Base-by-base conservation (phyloP, 2,113 vertebrate species). In the Psilopsiagon aurifrons region DNA sequence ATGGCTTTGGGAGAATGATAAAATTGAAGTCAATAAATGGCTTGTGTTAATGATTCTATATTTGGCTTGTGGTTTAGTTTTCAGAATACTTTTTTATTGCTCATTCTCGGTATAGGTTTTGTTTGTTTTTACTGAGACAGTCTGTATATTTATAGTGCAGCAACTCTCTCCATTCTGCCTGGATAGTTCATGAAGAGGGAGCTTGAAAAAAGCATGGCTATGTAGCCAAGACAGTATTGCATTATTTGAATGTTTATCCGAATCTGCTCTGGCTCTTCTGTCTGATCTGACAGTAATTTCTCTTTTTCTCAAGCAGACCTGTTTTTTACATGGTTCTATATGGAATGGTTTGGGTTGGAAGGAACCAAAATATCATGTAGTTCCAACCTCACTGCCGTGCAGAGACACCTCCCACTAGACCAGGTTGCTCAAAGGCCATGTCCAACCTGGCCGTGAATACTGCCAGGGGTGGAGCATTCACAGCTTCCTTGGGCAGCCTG, bases 51-150 rank as follows among this genome's bases (percentile, higher is more conserved):
- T 82, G 5, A 70, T 90, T 95, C 95, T 69, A 29, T 88, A 66
- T 91, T 97, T 83, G 83, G 41, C 83, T 94, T 94, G 27, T 92
- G 57, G 93, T 95, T 75, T 69, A 63, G 29, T 63, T 94, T 97
- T 86, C 83, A 51, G 78, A 24, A 67, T 91, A 57, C 68, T 96
- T 87, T 62, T 86, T 88, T 71, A 82, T 93, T 69, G 41, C 51
- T 70, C 8, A 24, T 92, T 91, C 91, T 77, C 54, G 62, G n/a
- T 41, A 29, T 60, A n/a, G 23, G 55, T 95, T 95, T 82, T 92
- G 43, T 74, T 70, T 96, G 55, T 83, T 95, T 95, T 93, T 90
- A 44, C 35, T 81, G 91, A 90, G 89, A 66, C 93, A 83, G 54
- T 70, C 77, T 76, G 67, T 3, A 3, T 93, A 86, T 94, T 96